phyloP scores from a whole-genome alignment of 2,888 invertebrate species.

The Carcina quercana region DNA sequence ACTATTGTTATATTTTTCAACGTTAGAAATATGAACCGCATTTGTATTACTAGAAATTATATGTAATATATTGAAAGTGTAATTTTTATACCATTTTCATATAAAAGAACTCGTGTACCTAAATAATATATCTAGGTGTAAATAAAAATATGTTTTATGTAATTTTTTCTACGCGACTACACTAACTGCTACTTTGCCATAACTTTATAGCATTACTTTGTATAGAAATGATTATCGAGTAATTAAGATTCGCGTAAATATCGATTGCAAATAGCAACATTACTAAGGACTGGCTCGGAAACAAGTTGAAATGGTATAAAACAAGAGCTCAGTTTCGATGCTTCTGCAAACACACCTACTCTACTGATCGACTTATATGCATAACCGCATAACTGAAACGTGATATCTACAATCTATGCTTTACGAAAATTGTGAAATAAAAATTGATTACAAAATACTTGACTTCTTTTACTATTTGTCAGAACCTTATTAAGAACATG shows the following conservation, averaged over 20 bases:
- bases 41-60: slow-evolving; percentile 66
- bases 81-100: slow-evolving; percentile 74
- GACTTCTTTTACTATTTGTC: no score
- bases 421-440: slow-evolving; percentile 72
- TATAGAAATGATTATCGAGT: slow-evolving; percentile 59
- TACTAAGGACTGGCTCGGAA: no score
- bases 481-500: no score
- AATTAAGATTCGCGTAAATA: slow-evolving; percentile 57
- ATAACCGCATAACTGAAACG: slow-evolving; percentile 72
- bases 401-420: slow-evolving; percentile 75
- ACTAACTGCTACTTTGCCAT: slow-evolving; percentile 66
- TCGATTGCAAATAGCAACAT: no score
- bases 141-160: slow-evolving; percentile 61
- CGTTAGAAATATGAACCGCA: slow-evolving; percentile 59
- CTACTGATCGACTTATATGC: slow-evolving; percentile 68
- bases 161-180: slow-evolving; percentile 66
- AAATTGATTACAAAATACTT: slow-evolving; percentile 63
- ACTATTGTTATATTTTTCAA: slow-evolving; percentile 72
- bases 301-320: no score
- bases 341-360: no score
- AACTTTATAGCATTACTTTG: slow-evolving; percentile 46
- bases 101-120: slow-evolving; percentile 69
- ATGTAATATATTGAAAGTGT: slow-evolving; percentile 65
- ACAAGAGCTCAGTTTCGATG: no score
- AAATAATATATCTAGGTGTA: slow-evolving; percentile 65